Conservation (phyloP, 2,888 invertebrate genomes). For the Agelastica alni region DNA sequence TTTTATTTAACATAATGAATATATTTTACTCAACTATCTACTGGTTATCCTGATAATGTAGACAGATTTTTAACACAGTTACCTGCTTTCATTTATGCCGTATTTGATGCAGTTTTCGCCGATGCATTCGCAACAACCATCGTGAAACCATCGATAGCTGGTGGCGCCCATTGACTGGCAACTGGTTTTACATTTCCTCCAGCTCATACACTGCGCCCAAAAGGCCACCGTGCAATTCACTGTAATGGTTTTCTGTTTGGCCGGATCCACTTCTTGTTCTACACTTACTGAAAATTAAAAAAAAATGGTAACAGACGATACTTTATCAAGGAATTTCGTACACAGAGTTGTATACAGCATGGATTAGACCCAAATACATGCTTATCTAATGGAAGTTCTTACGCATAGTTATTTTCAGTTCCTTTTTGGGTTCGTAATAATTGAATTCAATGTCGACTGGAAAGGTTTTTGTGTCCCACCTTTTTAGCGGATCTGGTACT, state of each 20-base stretch:
- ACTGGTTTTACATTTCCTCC: slow-evolving; percentile 82
- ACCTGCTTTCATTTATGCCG: slow-evolving; percentile 87
- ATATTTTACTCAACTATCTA: no score
- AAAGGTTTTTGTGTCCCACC: slow-evolving; percentile 85
- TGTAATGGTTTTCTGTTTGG: slow-evolving; percentile 59
- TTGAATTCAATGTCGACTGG: slow-evolving; percentile 76
- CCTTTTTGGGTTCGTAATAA: slow-evolving; percentile 64
- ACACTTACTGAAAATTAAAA: slow-evolving; percentile 62
- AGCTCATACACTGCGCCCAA: slow-evolving; percentile 87
- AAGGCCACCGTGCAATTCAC: slow-evolving; percentile 93
- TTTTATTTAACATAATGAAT: no score
- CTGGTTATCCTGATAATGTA: no score
- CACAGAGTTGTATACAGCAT: no score
- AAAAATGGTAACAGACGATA: no score
- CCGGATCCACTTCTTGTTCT: slow-evolving; percentile 66
- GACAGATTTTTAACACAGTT: slow-evolving; percentile 28
- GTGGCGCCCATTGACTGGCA: slow-evolving; percentile 85
- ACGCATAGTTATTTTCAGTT: slow-evolving; percentile 54
- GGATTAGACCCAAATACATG: no score
- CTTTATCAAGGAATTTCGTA: no score
- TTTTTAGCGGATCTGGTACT: slow-evolving; percentile 72
- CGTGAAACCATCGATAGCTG: slow-evolving; percentile 91
- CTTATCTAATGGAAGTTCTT: no score
- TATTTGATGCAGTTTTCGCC: slow-evolving; percentile 87
- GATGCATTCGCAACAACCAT: slow-evolving; percentile 93